Conservation (phyloP, 2,113 vertebrate species). For the Coregonus clupeaformis region DNA sequence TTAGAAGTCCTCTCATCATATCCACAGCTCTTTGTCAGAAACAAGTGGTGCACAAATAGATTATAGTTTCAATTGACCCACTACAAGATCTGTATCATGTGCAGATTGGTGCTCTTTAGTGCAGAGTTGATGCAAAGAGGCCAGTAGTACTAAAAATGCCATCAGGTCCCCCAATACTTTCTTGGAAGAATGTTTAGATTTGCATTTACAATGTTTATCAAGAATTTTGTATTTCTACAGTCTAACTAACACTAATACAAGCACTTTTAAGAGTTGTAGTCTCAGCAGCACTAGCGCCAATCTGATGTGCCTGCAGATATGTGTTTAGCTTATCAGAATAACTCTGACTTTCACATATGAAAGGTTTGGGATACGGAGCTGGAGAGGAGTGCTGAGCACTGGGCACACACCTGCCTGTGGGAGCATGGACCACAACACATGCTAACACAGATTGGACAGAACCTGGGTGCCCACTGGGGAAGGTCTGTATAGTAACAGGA, state of each 20-base stretch:
- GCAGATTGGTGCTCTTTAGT: background rate
- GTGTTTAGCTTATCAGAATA: background rate
- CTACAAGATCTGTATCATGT: background rate
- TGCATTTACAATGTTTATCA: background rate
- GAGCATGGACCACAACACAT: constrained; percentile 93
- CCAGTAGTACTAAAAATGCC: background rate
- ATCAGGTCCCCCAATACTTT: background rate
- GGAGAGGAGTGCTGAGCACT: constrained; percentile 91
- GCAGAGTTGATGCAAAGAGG: background rate
- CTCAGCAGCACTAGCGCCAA: background rate
- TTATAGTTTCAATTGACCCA: constrained; percentile 11
- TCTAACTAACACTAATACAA: no score
- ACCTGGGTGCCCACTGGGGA: constrained; percentile 95
- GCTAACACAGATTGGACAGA: constrained; percentile 95
- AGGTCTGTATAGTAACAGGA: constrained; percentile 74
- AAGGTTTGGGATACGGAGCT: constrained; percentile 93
- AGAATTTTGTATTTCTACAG: no score
- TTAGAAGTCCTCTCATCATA: background rate
- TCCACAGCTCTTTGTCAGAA: constrained; percentile 31
- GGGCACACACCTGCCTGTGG: constrained; percentile 91
- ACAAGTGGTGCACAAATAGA: constrained; percentile 22
- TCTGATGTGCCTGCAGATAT: background rate
- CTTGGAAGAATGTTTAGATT: background rate
- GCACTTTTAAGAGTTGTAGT: background rate
- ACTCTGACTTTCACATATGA: background rate